Base-by-base conservation (phyloP, 2,888 invertebrate species). In the Synergus umbraculus region DNA sequence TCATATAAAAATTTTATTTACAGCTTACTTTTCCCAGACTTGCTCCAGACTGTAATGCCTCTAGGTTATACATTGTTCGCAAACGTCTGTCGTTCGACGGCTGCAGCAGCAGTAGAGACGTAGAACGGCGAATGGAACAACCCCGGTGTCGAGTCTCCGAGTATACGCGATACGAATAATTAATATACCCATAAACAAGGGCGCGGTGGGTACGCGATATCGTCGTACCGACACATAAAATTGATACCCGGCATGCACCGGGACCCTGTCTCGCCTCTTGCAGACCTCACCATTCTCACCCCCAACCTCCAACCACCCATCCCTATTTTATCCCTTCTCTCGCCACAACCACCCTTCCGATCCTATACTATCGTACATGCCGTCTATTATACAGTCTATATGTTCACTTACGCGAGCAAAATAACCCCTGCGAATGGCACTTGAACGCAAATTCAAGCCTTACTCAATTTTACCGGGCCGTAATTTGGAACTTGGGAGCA, bases 141-240 rank as follows among this genome's bases (percentile, higher is more conserved):
- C 85, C 86, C 81, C 79, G 83, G 83, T 64, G 83, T 82, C 84
- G 84, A 82, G 82, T 85, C 80, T 85, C 79, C 83, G 79, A 82
- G 84, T 29, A 67, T 88, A 91, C 90, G 90, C 89, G 90, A 90
- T 91, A 89, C 87, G 91, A 91, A 91, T 91, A 91, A 91, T 91
- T 91, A 91, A 91, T 90, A 90, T 87, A 87, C 83, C 88, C 87
- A 90, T 91, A 90, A 91, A 90, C 90, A 90, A 90, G 88, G 85
- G 78, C 83, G 76, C 79, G 49, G 82, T 79, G 83, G 80, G 69
- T 81, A 84, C 80, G 79, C 82, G 88, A 88, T 90, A 88, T 88
- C 87, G 88, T 84, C 84, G 84, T 83, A 87, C 87, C 84, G 86
- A 86, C 87, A 86, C 87, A 88, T 90, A 89, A 90, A 90, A 91